A percentile compares a stretch with the other conserved stretches of the same genome.
Conservation (phyloP, 2,888 invertebrate species). For the Cheilosia impressa region DNA sequence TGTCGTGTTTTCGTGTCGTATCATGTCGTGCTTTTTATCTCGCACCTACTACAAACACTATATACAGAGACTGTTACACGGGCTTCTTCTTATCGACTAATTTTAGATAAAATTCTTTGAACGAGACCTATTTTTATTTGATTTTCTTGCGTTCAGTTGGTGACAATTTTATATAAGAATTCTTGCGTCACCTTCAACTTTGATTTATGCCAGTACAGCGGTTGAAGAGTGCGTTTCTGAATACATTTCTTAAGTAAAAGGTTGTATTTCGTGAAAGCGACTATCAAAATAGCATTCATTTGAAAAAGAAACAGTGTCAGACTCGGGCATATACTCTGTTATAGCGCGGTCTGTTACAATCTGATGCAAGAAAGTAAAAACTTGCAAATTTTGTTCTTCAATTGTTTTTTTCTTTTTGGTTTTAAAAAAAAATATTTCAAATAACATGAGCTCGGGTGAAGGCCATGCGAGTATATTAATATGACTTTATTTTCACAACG, state of each 20-base stretch:
- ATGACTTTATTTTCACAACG: too few relatives aligned
- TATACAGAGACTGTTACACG: not conserved
- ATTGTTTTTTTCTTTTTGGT: too few relatives aligned
- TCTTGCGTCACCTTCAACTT: not conserved
- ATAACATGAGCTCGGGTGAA: too few relatives aligned
- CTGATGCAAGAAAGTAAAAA: too few relatives aligned
- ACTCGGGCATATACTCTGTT: too few relatives aligned
- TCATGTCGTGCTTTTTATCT: constrained; percentile 26
- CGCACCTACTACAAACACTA: constrained; percentile 55
- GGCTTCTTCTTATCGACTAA: constrained; percentile 56
- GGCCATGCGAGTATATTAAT: too few relatives aligned
- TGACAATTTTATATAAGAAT: constrained; percentile 28
- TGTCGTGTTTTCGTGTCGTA: constrained; percentile 5
- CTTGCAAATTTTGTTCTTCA: too few relatives aligned
- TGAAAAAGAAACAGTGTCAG: too few relatives aligned
- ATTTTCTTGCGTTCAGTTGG: constrained; percentile 3
- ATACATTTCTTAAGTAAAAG: not conserved
- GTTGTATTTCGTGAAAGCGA: too few relatives aligned
- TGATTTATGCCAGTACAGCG: not conserved
- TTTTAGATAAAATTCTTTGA: constrained; percentile 65
- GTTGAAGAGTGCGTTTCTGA: not conserved
- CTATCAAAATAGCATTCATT: too few relatives aligned
- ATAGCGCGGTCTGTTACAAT: too few relatives aligned
- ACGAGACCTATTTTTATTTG: constrained; percentile 62
- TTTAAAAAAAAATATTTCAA: too few relatives aligned